These are phyloP conservation scores for Tetropium fuscum DNA, from an alignment of 2,888 invertebrate species.

Conservation along the genomic window DNA sequence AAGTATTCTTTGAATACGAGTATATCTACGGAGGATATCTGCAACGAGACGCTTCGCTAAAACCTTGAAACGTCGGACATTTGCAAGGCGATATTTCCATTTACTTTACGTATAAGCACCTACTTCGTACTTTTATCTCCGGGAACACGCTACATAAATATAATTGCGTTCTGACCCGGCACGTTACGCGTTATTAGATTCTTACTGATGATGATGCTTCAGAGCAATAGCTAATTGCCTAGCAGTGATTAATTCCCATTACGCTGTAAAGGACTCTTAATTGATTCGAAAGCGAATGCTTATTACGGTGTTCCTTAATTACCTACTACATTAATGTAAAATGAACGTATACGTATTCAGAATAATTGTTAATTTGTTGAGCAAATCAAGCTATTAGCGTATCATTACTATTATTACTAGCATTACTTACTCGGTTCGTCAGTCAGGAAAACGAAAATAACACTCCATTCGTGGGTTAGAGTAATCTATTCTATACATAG, in stretches of 20 bases:
- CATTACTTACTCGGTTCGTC: neutral
- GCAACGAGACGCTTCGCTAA: slow-evolving; percentile 2
- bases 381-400: neutral
- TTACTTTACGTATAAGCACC: neutral
- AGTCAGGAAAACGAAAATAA: neutral
- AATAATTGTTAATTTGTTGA: neutral
- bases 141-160: slow-evolving; percentile 7
- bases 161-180: slow-evolving; percentile 7
- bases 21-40: neutral
- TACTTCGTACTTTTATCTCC: neutral
- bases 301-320: slow-evolving; percentile 15
- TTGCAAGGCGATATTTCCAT: neutral
- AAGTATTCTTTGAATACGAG: neutral
- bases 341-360: neutral
- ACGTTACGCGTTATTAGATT: neutral
- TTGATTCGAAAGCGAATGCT: slow-evolving; percentile 14
- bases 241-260: slow-evolving; percentile 14
- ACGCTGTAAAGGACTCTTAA: slow-evolving; percentile 8
- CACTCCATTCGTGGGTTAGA: too few species aligned
- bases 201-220: slow-evolving; percentile 3
- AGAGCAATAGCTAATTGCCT: slow-evolving; percentile 7
- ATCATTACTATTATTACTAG: neutral
- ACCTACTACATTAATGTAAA: neutral
- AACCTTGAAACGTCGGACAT: slow-evolving; percentile 1
- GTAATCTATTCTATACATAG: too few species aligned